Conservation (phyloP, 2,113 vertebrate genomes). For the Heliornis fulica region DNA sequence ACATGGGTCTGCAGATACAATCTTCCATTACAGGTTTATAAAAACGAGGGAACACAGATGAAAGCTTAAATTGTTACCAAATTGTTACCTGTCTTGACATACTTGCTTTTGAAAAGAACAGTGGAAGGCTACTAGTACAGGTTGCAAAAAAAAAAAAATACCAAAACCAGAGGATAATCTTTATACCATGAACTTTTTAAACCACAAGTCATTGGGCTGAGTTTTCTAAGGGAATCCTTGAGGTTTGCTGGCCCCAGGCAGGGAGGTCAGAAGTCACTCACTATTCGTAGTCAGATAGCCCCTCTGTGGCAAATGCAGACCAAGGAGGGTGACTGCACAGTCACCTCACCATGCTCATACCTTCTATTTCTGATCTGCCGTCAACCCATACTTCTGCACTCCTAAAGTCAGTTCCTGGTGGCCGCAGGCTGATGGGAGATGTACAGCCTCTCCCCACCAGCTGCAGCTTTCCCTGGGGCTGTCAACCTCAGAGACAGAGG, state of each 20-base stretch:
- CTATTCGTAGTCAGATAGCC: accelerated
- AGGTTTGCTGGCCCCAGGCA: background rate
- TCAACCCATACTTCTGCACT: background rate
- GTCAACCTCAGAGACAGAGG: background rate
- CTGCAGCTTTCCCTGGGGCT: background rate
- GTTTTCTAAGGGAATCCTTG: background rate
- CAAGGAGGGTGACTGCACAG: background rate
- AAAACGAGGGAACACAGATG: background rate
- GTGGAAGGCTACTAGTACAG: background rate
- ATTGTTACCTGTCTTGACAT: background rate
- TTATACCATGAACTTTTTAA: background rate
- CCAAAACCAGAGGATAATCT: background rate
- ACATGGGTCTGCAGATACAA: background rate
- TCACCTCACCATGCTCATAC: background rate
- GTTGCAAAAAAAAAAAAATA: background rate
- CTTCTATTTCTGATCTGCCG: background rate
- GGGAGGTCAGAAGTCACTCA: background rate
- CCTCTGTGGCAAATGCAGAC: background rate
- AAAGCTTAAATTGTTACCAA: background rate
- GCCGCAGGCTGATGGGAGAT: background rate
- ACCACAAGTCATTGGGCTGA: background rate
- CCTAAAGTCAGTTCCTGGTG: accelerated
- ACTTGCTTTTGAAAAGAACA: background rate
- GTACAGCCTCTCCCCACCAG: background rate
- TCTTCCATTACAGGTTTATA: background rate